Evolutionary conservation across 2,888 invertebrate genomes (phyloP), one percentile per base, ranked within the genome.

Genomic region (Neoaliturus tenellus): DNA sequence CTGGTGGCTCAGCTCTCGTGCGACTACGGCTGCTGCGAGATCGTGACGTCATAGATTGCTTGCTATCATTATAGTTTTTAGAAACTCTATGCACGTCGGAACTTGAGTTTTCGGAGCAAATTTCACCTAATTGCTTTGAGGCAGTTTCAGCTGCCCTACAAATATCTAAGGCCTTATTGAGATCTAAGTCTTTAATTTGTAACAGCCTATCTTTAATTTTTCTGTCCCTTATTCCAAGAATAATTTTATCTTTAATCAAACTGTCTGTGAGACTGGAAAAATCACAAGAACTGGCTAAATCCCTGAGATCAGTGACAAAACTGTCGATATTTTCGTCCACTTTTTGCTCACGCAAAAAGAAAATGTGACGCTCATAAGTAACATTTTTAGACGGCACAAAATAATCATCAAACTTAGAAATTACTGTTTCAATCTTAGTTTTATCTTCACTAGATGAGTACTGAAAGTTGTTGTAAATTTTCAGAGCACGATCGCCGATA

Each of bases 221-320:
- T 44, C 80, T 80, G 23, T 31, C 33, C 20, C 28, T 51, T 8
- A 80, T 55, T 31, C 80, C 55, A 55, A 55, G 55, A 31, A 80
- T 55, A 17, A 55, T n/a, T 20, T 80, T 80, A 35, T 80, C 80
- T 55, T 80, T 20, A 39, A 71, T 71, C 23, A 71, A 39, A 35
- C 71, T 71, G 23, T 33, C 39, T 20, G 39, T 41, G n/a, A 71
- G 41, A 2, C 41, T 71, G 8, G 6, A 20, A 39, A 71, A 71
- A 1, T 71, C 71, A 71, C 71, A 71, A 33, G 69, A 10, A 28
- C 41, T 35, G 14, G 33, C 14, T 17, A 71, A 39, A 23, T 39
- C 71, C 23, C 71, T 71, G 4, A 71, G 35, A 14, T 71, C 71
- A n/a, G 71, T 71, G n/a, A 71, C 71, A 39, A 33, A 71, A 33